phyloP scores from a whole-genome alignment of 2,888 invertebrate species.

The Dexiosoma caninum region DNA sequence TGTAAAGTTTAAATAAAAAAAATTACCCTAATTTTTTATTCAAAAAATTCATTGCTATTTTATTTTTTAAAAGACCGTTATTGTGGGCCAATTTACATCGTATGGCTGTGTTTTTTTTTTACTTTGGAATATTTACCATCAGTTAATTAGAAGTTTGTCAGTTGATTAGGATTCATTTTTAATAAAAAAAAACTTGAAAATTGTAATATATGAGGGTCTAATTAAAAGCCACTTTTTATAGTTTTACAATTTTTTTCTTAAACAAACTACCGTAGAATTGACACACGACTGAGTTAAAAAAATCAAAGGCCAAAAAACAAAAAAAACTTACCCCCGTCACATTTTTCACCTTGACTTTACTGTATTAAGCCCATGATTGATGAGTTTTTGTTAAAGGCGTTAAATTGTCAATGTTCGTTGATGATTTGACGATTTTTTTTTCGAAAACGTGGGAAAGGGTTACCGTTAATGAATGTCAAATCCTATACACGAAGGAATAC shows the following conservation, averaged over 20 bases:
- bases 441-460: conserved; percentile 51
- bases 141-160: conserved; percentile 62
- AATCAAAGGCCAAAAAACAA: neutral
- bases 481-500: no score
- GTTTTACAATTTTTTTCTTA: neutral
- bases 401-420: conserved; percentile 28
- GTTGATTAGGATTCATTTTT: conserved; percentile 33
- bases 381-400: conserved; percentile 45
- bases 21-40: conserved; percentile 40
- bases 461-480: no score
- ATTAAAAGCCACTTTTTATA: conserved; percentile 52
- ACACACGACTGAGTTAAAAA: conserved; percentile 33
- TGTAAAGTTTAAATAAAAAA: conserved; percentile 24
- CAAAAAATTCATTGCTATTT: conserved; percentile 34
- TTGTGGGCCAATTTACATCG: no score
- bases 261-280: conserved; percentile 11
- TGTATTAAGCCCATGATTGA: conserved; percentile 39
- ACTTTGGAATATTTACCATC: conserved; percentile 33
- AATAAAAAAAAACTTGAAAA: neutral
- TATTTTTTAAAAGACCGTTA: conserved; percentile 32
- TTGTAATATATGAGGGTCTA: conserved; percentile 41
- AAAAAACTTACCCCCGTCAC: conserved; percentile 43
- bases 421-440: conserved; percentile 29
- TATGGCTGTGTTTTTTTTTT: conserved; percentile 2
- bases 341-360: conserved; percentile 37